A percentile compares a stretch with the other conserved stretches of the same genome.
phyloP scores from a whole-genome alignment of 1,140 invertebrate species.

The Euwallacea similis region DNA sequence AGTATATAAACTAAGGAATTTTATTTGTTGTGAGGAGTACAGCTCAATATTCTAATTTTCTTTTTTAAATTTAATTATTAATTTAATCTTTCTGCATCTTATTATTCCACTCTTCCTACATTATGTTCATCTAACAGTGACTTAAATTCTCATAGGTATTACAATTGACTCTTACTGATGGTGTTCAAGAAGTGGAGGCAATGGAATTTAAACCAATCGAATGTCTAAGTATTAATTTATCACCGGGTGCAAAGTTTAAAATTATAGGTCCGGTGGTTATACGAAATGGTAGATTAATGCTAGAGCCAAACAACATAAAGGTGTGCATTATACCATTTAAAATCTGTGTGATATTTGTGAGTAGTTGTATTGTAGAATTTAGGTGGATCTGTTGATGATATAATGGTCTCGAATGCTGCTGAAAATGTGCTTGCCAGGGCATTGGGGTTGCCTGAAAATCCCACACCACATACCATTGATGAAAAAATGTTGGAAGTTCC shows the following conservation, averaged over 20 bases:
- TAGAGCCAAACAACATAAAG: constrained; percentile 65
- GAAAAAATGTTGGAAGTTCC: constrained; percentile 33
- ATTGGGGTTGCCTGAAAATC: constrained; percentile 58
- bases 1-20: no score
- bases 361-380: constrained; percentile 48
- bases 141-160: constrained; percentile 55
- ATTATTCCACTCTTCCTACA: no score
- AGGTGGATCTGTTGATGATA: constrained; percentile 73
- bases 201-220: constrained; percentile 73
- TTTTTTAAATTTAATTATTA: no score
- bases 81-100: neutral
- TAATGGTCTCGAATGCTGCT: constrained; percentile 61
- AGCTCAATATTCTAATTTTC: no score
- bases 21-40: no score
- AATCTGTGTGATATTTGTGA: neutral
- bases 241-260: constrained; percentile 68
- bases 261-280: constrained; percentile 69
- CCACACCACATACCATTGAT: constrained; percentile 53
- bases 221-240: constrained; percentile 62
- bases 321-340: constrained; percentile 45
- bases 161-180: constrained; percentile 76
- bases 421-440: constrained; percentile 64
- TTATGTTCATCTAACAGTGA: no score
- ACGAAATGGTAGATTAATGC: constrained; percentile 69
- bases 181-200: constrained; percentile 66